Base-by-base conservation (phyloP, 2,888 invertebrate genomes). In the Chaetogeoica ovagalla region DNA sequence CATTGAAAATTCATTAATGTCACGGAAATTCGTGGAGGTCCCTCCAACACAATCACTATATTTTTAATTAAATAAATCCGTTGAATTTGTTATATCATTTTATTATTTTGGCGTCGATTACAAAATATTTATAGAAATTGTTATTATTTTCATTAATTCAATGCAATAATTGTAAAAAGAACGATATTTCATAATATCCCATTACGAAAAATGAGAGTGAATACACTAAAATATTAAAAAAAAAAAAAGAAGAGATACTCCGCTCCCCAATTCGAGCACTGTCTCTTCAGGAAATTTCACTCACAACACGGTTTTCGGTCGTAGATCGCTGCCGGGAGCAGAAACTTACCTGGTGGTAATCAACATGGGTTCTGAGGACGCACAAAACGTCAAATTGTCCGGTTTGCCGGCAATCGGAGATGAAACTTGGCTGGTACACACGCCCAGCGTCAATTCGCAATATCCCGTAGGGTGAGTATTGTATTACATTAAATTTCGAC, bases 281-380 rank as follows among this genome's bases (percentile, higher is more conserved):
- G 8, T 21, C 21, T 21, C 15, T 43, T n/a, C 55, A 3, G 5
- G 15, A 21, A 0, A 8, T 21, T 52, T 60, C 7, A n/a, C 7
- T 30, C 2, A 30, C 30, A 30, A 30, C 30, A 30, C 30, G 30
- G 21, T 60, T 69, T 1, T 43, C 43, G 9, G 43, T 75, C 17
- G 17, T 7, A 68, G 77, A 30, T 74, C 68, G 43, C 65, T 81
- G 17, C 70, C 82, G 81, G 70, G 70, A 75, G 6, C 59, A 81
- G 62, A 62, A 76, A 81, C 83, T 0, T 82, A 85, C 82, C 84
- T 85, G 52, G 87, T 90, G 5, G 84, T 91, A 0, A 86, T 91
- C n/a, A 92, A 91, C 87, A 88, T 91, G 59, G 89, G 88, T 68
- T 84, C 87, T 19, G 83, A 85, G n/a, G 84, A 86, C 0, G 88